Percentiles rank a stretch among this genome's conserved stretches.
Evolutionary conservation across 2,113 vertebrate genomes (phyloP).

Genomic region (Limnothrissa miodon): DNA sequence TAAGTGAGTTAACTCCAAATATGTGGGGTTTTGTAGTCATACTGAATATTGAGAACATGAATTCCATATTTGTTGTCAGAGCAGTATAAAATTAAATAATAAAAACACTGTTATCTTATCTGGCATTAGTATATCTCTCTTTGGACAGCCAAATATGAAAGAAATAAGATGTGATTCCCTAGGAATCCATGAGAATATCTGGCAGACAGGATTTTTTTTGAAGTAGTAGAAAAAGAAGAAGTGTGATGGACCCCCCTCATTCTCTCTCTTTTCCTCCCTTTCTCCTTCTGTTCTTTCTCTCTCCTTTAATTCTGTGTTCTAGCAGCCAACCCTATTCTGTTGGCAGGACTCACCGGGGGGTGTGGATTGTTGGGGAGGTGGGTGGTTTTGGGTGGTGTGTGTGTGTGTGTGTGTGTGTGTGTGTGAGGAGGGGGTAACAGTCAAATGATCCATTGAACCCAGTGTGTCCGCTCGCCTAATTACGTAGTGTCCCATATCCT

Average conservation of each 20-base stretch:
- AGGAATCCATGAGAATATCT: slow-evolving; percentile 42
- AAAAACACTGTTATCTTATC: slow-evolving; percentile 29
- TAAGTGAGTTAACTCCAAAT: background rate
- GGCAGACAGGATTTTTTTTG: slow-evolving; percentile 39
- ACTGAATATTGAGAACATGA: background rate
- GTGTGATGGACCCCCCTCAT: slow-evolving; percentile 13
- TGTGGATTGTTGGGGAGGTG: background rate
- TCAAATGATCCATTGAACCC: slow-evolving; percentile 69
- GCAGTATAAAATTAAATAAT: slow-evolving; percentile 12
- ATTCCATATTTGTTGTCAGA: slow-evolving; percentile 1
- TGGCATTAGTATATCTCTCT: slow-evolving; percentile 8
- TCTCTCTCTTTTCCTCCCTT: slow-evolving; percentile 26
- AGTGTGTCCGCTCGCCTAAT: slow-evolving; percentile 69
- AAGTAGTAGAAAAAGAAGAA: slow-evolving; percentile 18
- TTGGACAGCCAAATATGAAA: background rate
- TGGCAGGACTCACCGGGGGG: slow-evolving; percentile 59
- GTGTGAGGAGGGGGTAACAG: slow-evolving; percentile 52
- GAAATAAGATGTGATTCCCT: slow-evolving; percentile 21
- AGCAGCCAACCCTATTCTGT: slow-evolving; percentile 37
- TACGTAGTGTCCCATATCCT: slow-evolving; percentile 74
- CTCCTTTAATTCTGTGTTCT: slow-evolving; percentile 38
- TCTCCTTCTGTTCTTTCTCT: slow-evolving; percentile 6
- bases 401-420: background rate
- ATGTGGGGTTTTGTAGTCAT: background rate
- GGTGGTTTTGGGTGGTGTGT: background rate